Conservation (phyloP, 2,888 invertebrate genomes). For the Tenthredo distinguenda region DNA sequence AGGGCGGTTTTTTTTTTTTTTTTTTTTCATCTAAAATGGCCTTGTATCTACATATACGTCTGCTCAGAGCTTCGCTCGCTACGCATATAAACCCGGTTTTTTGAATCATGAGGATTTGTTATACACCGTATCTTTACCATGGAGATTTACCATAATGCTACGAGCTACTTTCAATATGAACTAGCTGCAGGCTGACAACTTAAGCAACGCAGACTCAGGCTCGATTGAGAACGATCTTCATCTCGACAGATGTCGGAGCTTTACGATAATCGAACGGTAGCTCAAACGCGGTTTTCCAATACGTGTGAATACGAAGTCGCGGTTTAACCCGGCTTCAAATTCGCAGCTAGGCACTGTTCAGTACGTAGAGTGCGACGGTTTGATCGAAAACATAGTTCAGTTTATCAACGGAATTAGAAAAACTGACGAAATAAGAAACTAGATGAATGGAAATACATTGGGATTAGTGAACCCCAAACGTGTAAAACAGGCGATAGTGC, state of each 20-base stretch:
- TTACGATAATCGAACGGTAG: conserved; percentile 14
- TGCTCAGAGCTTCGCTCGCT: background rate
- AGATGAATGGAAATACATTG: background rate
- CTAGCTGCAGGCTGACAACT: conserved; percentile 24
- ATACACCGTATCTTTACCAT: background rate
- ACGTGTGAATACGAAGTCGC: background rate
- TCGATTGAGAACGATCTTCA: conserved; percentile 15
- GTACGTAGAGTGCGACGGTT: background rate
- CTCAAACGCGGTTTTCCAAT: conserved; percentile 45
- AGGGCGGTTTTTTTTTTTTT: background rate
- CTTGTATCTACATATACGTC: background rate
- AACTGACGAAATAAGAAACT: background rate
- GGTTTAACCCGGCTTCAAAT: background rate
- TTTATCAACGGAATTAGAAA: background rate
- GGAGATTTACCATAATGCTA: conserved; percentile 16
- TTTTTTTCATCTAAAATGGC: background rate
- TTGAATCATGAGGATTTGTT: conserved; percentile 31
- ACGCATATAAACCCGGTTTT: background rate
- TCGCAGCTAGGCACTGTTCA: background rate
- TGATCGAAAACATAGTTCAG: background rate
- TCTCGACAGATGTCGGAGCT: conserved; percentile 34
- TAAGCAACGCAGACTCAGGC: conserved; percentile 15
- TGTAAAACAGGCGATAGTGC: background rate
- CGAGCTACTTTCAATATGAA: background rate
- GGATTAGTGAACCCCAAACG: background rate